phyloP scores from a whole-genome alignment of 1,140 invertebrate genomes.

The Polypedilum vanderplanki region DNA sequence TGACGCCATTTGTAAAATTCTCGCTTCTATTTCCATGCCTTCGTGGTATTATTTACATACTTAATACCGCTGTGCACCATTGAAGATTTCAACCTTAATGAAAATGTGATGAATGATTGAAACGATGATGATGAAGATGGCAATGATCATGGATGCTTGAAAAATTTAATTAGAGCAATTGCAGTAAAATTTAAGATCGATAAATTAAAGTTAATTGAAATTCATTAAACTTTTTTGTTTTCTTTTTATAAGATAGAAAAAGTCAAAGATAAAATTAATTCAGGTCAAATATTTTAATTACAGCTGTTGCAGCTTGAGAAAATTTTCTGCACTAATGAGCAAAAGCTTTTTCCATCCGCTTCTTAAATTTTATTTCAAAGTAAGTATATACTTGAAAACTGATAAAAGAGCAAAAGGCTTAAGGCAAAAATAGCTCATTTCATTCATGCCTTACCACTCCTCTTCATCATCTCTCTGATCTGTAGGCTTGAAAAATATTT shows the following conservation, averaged over 20 bases:
- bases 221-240: no score
- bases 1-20: not conserved
- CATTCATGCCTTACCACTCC: not conserved
- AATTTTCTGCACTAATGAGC: no score
- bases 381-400: not conserved
- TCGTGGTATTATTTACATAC: not conserved
- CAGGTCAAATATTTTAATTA: no score
- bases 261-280: no score
- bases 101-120: not conserved
- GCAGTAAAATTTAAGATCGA: no score
- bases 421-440: no score
- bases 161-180: not conserved
- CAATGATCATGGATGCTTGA: not conserved
- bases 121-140: not conserved
- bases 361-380: not conserved
- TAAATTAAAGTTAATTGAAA: no score
- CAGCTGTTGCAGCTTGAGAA: no score
- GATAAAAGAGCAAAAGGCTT: not conserved
- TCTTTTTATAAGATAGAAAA: no score
- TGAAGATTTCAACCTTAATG: not conserved
- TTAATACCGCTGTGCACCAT: not conserved
- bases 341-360: no score
- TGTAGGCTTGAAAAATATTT: not conserved
- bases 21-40: not conserved
- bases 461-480: not conserved